Evolutionary conservation across 2,113 vertebrate species (phyloP).

Genomic region (Castor canadensis): DNA sequence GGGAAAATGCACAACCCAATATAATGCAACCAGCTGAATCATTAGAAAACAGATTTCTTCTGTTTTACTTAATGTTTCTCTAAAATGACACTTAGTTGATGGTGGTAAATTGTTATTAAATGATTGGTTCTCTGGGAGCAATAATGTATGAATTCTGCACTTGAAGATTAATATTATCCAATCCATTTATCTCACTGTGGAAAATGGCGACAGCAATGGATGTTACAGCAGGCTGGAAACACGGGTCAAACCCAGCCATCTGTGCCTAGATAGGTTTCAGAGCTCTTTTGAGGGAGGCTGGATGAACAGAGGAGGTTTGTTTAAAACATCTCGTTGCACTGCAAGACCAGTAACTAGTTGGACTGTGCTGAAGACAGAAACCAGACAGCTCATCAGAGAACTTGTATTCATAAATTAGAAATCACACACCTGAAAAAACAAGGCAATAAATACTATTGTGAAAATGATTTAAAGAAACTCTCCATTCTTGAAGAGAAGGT

Average conservation of each 20-base stretch:
- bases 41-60: conserved; percentile 49
- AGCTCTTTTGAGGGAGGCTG: conserved; percentile 29
- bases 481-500: neutral
- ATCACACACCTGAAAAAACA: conserved; percentile 48
- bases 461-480: conserved; percentile 17
- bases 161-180: conserved; percentile 49
- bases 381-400: conserved; percentile 52
- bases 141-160: conserved; percentile 21
- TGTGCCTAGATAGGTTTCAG: conserved; percentile 59
- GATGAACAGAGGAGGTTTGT: conserved; percentile 52
- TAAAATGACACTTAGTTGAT: conserved; percentile 31
- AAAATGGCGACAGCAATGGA: conserved; percentile 8
- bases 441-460: neutral
- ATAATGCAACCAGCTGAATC: neutral
- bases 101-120: conserved; percentile 57
- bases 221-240: conserved; percentile 25
- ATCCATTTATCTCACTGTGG: conserved; percentile 55
- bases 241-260: conserved; percentile 1
- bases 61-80: conserved; percentile 6
- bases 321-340: conserved; percentile 33
- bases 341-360: conserved; percentile 27
- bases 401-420: conserved; percentile 45
- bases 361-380: conserved; percentile 25
- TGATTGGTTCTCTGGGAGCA: conserved; percentile 54
- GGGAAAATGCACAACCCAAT: neutral